phyloP scores from a whole-genome alignment of 2,113 vertebrate species.

The Oxygymnocypris stewartii region DNA sequence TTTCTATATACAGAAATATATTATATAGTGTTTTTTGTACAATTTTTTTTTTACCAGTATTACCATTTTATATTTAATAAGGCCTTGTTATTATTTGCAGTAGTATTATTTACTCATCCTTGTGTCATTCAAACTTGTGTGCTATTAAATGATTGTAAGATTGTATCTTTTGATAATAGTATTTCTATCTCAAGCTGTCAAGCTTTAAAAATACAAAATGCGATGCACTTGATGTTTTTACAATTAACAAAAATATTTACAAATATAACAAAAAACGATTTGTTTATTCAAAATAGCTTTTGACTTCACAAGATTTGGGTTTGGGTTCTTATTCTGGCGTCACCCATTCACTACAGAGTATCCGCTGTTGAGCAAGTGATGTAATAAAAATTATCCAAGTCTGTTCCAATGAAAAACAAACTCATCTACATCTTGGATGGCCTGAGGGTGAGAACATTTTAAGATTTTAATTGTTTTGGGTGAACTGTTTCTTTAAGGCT shows the following conservation, averaged over 20 bases:
- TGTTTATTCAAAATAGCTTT: not conserved
- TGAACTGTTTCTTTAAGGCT: not conserved
- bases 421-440: not conserved
- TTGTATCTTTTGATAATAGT: not conserved
- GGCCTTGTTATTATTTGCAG: not conserved
- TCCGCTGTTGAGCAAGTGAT: not conserved
- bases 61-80: not conserved
- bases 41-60: no score
- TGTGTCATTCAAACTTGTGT: not conserved
- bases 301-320: not conserved
- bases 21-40: not conserved
- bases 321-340: not conserved
- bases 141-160: not conserved
- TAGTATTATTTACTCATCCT: not conserved
- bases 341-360: not conserved
- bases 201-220: not conserved
- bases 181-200: not conserved
- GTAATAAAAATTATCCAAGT: not conserved
- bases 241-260: no score
- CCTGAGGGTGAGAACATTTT: not conserved
- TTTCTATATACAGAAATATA: not conserved
- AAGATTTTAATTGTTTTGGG: not conserved
- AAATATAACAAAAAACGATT: no score
- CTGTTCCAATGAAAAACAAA: no score
- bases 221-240: not conserved